Conservation (phyloP, 2,888 invertebrate species). For the Reticulitermes lucifugus region DNA sequence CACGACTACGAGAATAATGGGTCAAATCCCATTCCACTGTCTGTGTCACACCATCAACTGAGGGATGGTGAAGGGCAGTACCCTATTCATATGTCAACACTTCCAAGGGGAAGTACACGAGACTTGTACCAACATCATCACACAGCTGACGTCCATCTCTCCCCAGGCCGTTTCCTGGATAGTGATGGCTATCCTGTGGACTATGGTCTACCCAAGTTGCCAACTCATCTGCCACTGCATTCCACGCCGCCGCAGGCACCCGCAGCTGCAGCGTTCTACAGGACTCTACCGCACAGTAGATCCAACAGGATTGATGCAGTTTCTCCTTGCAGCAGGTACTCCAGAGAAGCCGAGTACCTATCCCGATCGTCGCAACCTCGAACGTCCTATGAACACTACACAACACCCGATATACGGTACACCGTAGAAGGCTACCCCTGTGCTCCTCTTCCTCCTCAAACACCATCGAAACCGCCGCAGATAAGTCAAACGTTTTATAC, state of each 20-base stretch:
- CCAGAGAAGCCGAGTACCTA: slow-evolving; percentile 75
- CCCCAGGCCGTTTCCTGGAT: slow-evolving; percentile 79
- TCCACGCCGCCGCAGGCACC: slow-evolving; percentile 51
- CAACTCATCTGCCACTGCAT: slow-evolving; percentile 57
- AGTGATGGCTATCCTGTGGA: slow-evolving; percentile 85
- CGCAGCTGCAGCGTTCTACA: slow-evolving; percentile 68
- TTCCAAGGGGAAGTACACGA: slow-evolving; percentile 64
- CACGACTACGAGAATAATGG: slow-evolving; percentile 56
- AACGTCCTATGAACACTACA: slow-evolving; percentile 63
- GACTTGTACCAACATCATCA: slow-evolving; percentile 68
- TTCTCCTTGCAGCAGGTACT: slow-evolving; percentile 69
- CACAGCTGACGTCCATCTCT: slow-evolving; percentile 79
- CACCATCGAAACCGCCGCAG: slow-evolving; percentile 28
- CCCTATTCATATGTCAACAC: slow-evolving; percentile 65
- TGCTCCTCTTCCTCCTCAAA: slow-evolving; percentile 55
- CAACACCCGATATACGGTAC: slow-evolving; percentile 74
- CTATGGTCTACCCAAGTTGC: slow-evolving; percentile 79
- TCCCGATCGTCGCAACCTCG: slow-evolving; percentile 66
- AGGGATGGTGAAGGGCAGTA: slow-evolving; percentile 39
- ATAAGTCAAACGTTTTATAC: slow-evolving; percentile 42
- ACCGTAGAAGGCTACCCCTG: slow-evolving; percentile 86
- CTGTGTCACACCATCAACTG: slow-evolving; percentile 26
- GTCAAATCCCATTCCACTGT: slow-evolving; percentile 2
- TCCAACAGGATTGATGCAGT: slow-evolving; percentile 60
- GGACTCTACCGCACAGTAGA: slow-evolving; percentile 80